phyloP scores from a whole-genome alignment of 2,113 vertebrate species.

The Elephas maximus region DNA sequence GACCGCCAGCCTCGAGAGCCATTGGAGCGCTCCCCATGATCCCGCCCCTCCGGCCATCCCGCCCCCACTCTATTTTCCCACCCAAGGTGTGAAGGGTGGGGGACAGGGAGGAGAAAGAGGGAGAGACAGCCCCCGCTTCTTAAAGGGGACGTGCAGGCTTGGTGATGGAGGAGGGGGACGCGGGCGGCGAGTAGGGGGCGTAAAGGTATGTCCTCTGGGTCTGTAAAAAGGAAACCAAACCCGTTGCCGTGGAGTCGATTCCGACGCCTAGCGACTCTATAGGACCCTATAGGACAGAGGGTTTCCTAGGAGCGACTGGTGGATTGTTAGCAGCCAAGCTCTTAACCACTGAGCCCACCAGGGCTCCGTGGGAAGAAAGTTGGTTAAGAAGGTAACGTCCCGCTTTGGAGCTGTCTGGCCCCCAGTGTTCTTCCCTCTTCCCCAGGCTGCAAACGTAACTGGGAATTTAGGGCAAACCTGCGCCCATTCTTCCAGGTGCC shows the following conservation, averaged over 20 bases:
- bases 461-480: background rate
- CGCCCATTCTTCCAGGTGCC: background rate
- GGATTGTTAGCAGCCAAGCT: too few species aligned
- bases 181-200: rapidly evolving
- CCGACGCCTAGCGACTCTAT: too few species aligned
- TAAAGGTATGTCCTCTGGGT: background rate
- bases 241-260: too few species aligned
- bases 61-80: slow-evolving; percentile 92
- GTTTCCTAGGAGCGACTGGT: too few species aligned
- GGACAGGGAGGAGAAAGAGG: slow-evolving; percentile 49
- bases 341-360: too few species aligned
- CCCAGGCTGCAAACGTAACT: background rate
- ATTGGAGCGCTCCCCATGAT: background rate
- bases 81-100: slow-evolving; percentile 95
- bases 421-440: background rate
- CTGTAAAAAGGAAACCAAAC: too few species aligned
- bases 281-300: too few species aligned
- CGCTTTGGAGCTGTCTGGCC: background rate
- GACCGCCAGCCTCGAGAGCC: background rate
- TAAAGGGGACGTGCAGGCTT: slow-evolving; percentile 89
- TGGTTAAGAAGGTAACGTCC: background rate
- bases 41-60: background rate
- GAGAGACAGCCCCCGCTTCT: slow-evolving; percentile 73
- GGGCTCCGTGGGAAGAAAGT: background rate
- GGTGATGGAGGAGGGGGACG: rapidly evolving